Base-by-base conservation (phyloP, 2,888 invertebrate genomes). In the Drosophila recens region DNA sequence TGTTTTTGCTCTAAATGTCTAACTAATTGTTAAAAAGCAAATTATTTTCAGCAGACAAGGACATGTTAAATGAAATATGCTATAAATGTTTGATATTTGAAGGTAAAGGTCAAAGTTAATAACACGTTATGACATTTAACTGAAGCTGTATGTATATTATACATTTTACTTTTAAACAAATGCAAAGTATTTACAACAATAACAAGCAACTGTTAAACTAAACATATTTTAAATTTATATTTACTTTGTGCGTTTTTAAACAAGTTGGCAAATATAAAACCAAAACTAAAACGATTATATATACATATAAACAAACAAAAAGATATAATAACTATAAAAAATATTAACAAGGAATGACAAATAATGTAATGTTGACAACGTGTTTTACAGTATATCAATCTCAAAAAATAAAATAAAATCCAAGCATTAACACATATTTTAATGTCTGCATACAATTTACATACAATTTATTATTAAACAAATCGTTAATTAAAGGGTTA, bases 1-100 rank as follows among this genome's bases (percentile, higher is more conserved):
- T 87, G 88, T 87, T 89, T 89, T 87, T 90, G 89, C 89, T 86
- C 89, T 89, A 89, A 90, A 89, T 90, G 89, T 89, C 89, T 89
- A 89, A 83, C 83, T 89, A 89, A 89, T 79, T 90, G 89, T 90
- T 89, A 83, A 56, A 72, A 71, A 49, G 42, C 61, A 62, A 75
- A 66, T 87, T 87, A 83, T 83, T 83, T 83, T 87, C 82, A 68
- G 82, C 87, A 72, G 65, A 62, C 65, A 72, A 68, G 23, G 46
- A 58, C 54, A 72, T 65, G 86, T 75, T 79, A 66, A 57, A 69
- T 64, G 34, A 59, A 73, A 57, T 56, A 79, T 67, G 75, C 79
- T 86, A 81, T 80, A 67, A 75, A 79, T 87, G 77, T 27, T 27
- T 52, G 46, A 67, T 61, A 69, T 54, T 71, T 59, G 68, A 72